phyloP scores from a whole-genome alignment of 1,140 invertebrate species.

The Sesamia nonagrioides region DNA sequence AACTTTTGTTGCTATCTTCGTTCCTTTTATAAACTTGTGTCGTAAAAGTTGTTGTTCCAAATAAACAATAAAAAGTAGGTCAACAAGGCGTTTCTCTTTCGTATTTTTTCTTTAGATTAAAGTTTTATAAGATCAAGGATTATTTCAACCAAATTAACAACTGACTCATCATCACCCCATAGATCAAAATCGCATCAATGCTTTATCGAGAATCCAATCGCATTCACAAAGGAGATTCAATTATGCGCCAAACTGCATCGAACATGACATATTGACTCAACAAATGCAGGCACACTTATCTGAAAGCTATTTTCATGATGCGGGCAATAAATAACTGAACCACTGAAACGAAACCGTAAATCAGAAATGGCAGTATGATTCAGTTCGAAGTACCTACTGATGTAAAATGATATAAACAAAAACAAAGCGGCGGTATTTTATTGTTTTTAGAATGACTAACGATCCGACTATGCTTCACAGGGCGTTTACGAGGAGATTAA shows the following conservation, averaged over 20 bases:
- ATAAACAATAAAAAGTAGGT: too few species aligned
- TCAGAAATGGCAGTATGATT: constrained; percentile 32
- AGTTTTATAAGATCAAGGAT: too few species aligned
- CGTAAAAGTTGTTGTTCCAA: too few species aligned
- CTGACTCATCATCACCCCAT: not conserved
- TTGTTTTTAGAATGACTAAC: constrained; percentile 4
- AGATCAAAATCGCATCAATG: not conserved
- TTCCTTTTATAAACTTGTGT: too few species aligned
- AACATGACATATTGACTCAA: constrained; percentile 14
- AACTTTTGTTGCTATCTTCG: too few species aligned
- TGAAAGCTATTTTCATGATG: constrained; percentile 21
- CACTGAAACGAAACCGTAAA: constrained; percentile 11
- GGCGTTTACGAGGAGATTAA: too few species aligned
- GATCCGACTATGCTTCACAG: too few species aligned
- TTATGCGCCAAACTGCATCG: constrained; percentile 15
- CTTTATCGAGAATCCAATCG: not conserved
- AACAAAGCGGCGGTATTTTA: constrained; percentile 27
- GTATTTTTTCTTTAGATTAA: too few species aligned
- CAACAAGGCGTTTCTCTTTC: too few species aligned
- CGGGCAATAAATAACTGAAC: constrained; percentile 11
- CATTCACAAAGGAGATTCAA: constrained; percentile 24
- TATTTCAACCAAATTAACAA: too few species aligned
- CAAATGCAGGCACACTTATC: constrained; percentile 23
- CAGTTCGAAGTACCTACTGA: constrained; percentile 14
- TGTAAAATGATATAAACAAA: constrained; percentile 29